These are phyloP conservation scores for Varanus komodoensis DNA, from an alignment of 2,113 vertebrate species.

Conservation along the genomic window DNA sequence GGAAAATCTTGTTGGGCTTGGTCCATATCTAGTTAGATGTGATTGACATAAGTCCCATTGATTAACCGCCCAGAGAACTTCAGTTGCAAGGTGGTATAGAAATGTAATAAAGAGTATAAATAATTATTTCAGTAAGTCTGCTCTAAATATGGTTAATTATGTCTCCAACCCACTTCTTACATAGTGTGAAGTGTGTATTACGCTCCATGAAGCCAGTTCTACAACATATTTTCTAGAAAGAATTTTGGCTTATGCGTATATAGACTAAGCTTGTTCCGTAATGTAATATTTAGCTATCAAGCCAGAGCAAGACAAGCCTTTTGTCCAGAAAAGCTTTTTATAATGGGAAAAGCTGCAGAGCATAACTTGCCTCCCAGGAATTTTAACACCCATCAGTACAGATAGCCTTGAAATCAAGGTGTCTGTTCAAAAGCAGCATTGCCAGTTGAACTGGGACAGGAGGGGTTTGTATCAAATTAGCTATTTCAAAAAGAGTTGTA, in stretches of 20 bases:
- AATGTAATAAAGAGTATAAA: too few species aligned
- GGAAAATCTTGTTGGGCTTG: background rate
- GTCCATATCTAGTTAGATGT: background rate
- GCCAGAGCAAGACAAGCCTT: slow-evolving; percentile 1
- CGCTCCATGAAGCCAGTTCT: slow-evolving; percentile 15
- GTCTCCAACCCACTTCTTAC: background rate
- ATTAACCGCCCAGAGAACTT: too few species aligned
- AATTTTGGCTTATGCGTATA: background rate
- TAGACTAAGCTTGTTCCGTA: slow-evolving; percentile 8
- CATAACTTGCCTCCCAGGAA: background rate
- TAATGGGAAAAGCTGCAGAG: background rate
- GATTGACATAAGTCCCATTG: too few species aligned
- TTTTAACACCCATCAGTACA: background rate
- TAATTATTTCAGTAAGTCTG: too few species aligned
- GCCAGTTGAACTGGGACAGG: slow-evolving; percentile 9
- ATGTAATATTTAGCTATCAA: slow-evolving; percentile 10
- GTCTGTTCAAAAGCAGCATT: slow-evolving; percentile 11
- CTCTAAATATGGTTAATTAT: background rate
- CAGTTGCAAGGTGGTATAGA: too few species aligned
- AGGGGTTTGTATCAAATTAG: slow-evolving; percentile 1
- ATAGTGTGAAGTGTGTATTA: background rate
- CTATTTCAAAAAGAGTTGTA: background rate
- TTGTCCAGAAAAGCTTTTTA: slow-evolving; percentile 11
- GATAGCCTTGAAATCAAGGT: slow-evolving; percentile 25
- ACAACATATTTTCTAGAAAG: background rate